Conservation (phyloP, 1,140 invertebrate genomes). For the Cherax destructor region DNA sequence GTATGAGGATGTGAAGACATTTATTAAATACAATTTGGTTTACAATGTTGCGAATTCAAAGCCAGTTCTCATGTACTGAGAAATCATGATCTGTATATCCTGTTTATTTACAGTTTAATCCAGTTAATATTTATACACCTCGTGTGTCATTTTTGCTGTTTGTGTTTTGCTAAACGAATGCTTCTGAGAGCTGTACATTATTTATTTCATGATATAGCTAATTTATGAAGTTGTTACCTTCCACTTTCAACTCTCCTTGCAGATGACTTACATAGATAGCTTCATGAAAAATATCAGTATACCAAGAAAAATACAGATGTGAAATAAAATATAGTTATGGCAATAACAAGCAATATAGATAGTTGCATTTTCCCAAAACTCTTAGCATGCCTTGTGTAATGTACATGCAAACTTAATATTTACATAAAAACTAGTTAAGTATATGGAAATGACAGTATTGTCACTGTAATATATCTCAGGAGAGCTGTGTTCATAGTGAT, state of each 20-base stretch:
- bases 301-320: not conserved
- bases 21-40: not conserved
- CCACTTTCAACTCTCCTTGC: not conserved
- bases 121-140: not conserved
- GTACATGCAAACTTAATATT: not conserved
- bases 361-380: not conserved
- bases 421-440: not conserved
- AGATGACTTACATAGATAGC: not conserved
- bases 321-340: not conserved
- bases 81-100: not conserved
- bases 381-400: not conserved
- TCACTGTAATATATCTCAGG: not conserved
- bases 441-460: not conserved
- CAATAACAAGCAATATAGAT: not conserved
- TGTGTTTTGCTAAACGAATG: not conserved
- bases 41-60: not conserved
- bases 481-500: slow-evolving; percentile 3
- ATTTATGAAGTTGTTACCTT: not conserved
- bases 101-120: not conserved
- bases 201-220: not conserved
- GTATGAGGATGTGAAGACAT: slow-evolving; percentile 34
- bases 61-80: not conserved
- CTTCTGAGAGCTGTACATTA: not conserved
- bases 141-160: not conserved
- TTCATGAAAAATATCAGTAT: not conserved